Conservation (phyloP, 2,113 vertebrate genomes). For the Ptychochromis oligacanthus region DNA sequence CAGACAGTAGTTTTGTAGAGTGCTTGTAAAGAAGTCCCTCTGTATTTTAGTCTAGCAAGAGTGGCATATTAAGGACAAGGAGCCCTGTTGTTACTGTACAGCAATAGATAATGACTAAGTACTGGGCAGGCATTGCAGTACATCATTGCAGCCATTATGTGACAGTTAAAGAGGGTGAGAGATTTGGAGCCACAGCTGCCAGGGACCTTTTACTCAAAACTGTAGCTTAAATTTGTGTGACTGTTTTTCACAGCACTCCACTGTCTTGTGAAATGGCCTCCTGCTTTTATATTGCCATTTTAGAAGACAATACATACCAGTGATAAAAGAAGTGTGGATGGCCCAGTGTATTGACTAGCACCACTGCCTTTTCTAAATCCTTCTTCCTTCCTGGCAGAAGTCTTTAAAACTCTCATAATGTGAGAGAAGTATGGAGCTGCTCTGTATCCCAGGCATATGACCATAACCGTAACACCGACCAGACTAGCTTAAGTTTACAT, state of each 20-base stretch:
- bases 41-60: constrained; percentile 28
- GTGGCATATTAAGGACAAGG: constrained; percentile 49
- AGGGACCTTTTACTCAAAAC: constrained; percentile 59
- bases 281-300: constrained; percentile 46
- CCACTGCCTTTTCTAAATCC: constrained; percentile 47
- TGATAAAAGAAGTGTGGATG: constrained; percentile 47
- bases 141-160: constrained; percentile 62
- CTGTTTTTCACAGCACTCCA: constrained; percentile 53
- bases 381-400: constrained; percentile 26
- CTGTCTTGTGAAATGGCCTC: constrained; percentile 32
- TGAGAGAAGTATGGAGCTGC: constrained; percentile 51
- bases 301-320: constrained; percentile 41
- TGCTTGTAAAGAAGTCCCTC: constrained; percentile 15
- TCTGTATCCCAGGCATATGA: constrained; percentile 31
- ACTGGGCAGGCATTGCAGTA: constrained; percentile 26
- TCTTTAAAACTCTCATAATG: constrained; percentile 54
- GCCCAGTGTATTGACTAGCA: constrained; percentile 6
- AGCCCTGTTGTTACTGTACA: constrained; percentile 27
- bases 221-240: constrained; percentile 51
- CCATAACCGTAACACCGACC: constrained; percentile 9
- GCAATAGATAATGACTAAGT: constrained; percentile 32
- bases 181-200: constrained; percentile 43
- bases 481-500: neutral
- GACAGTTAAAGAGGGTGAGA: constrained; percentile 61
- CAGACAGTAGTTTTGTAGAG: neutral